phyloP scores from a whole-genome alignment of 2,888 invertebrate species.

The Campoplex nolae region DNA sequence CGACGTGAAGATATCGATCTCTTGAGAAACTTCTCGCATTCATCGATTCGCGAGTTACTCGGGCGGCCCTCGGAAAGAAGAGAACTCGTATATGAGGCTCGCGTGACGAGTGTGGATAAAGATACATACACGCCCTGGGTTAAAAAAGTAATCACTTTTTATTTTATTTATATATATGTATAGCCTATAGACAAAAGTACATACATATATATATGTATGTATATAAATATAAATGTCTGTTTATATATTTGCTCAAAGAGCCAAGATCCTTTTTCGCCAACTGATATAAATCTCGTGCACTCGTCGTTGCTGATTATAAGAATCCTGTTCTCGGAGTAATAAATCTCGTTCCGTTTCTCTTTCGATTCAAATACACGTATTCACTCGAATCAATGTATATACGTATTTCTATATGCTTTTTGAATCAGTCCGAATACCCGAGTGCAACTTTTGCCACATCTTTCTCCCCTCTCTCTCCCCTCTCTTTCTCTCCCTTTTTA shows the following conservation, averaged over 20 bases:
- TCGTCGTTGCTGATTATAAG: constrained; percentile 65
- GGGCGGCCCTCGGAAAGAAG: neutral
- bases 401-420: constrained; percentile 15
- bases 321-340: constrained; percentile 64
- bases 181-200: neutral
- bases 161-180: constrained; percentile 21
- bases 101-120: constrained; percentile 67
- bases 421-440: neutral
- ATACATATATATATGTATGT: neutral
- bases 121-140: constrained; percentile 58
- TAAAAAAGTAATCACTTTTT: constrained; percentile 23
- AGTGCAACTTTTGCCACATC: constrained; percentile 58
- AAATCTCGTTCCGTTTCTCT: constrained; percentile 58
- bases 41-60: constrained; percentile 56
- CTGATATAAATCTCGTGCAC: constrained; percentile 64
- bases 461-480: constrained; percentile 15
- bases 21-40: constrained; percentile 36
- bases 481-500: constrained; percentile 26
- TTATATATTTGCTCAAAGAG: constrained; percentile 10
- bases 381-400: neutral
- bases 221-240: too few relatives aligned
- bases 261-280: constrained; percentile 42
- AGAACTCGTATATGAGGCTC: constrained; percentile 24
- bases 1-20: constrained; percentile 66
- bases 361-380: constrained; percentile 19